These are phyloP conservation scores for Myocastor coypus DNA, from an alignment of 2,113 vertebrate genomes.

Conservation along the genomic window DNA sequence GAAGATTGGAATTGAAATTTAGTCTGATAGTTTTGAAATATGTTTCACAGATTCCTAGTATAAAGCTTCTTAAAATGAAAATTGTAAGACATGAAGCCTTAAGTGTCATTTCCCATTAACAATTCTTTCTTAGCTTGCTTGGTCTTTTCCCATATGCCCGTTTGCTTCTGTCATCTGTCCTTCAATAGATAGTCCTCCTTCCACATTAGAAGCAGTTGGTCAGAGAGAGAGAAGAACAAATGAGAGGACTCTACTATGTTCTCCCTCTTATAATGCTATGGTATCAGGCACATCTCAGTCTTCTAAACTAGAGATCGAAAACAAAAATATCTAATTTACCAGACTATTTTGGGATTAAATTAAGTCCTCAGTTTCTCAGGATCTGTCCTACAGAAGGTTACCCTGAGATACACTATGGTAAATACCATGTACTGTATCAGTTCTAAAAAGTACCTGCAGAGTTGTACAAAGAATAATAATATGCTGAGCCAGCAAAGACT, in stretches of 20 bases:
- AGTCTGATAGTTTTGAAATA: background rate
- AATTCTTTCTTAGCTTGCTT: background rate
- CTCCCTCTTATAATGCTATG: background rate
- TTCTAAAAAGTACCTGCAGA: background rate
- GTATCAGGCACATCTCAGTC: background rate
- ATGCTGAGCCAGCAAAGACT: background rate
- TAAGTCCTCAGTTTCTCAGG: background rate
- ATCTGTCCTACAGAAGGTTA: background rate
- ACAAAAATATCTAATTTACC: background rate
- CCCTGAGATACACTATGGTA: background rate
- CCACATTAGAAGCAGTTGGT: background rate
- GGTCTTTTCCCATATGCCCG: background rate
- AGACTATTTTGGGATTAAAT: background rate
- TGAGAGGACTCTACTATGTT: too few relatives aligned
- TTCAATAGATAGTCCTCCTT: background rate
- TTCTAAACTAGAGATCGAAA: background rate
- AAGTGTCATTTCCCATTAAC: background rate
- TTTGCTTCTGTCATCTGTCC: background rate
- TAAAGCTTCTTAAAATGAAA: background rate
- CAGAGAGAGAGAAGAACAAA: background rate
- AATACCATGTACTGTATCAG: background rate
- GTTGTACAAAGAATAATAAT: background rate
- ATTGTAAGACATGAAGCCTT: background rate
- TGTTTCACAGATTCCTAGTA: background rate
- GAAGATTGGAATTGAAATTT: background rate